Percentiles rank a stretch among this genome's conserved stretches.
These are phyloP conservation scores for Excalfactoria chinensis DNA, from an alignment of 2,113 vertebrate genomes.

Conservation along the genomic window DNA sequence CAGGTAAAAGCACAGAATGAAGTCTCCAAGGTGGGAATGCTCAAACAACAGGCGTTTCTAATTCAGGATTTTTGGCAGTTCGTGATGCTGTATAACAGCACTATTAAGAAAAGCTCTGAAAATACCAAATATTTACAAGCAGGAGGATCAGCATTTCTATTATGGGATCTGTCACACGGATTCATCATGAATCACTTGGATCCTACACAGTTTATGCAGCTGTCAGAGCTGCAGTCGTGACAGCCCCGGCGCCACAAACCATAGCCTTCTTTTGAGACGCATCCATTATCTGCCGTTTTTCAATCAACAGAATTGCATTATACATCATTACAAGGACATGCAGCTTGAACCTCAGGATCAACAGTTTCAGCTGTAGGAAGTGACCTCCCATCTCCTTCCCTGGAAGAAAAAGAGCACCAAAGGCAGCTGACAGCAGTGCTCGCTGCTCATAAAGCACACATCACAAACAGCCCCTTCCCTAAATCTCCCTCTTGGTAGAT, in stretches of 20 bases:
- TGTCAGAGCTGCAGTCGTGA: not conserved
- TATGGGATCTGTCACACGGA: not conserved
- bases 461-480: not conserved
- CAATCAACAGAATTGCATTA: not conserved
- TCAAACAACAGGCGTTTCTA: not conserved
- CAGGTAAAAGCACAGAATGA: not conserved
- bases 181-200: not conserved
- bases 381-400: not conserved
- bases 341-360: not conserved
- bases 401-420: not conserved
- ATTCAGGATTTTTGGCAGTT: not conserved
- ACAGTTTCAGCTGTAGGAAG: not conserved
- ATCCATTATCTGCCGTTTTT: not conserved
- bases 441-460: rapidly evolving
- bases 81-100: not conserved
- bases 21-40: rapidly evolving
- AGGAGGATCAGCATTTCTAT: not conserved
- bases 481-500: not conserved
- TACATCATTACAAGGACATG: not conserved
- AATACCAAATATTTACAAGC: not conserved
- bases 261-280: not conserved
- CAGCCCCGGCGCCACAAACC: not conserved
- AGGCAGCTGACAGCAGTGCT: not conserved
- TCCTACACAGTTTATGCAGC: not conserved
- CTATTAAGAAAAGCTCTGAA: not conserved